phyloP scores from a whole-genome alignment of 2,888 invertebrate species.

The Sphaerophoria rueppellii region DNA sequence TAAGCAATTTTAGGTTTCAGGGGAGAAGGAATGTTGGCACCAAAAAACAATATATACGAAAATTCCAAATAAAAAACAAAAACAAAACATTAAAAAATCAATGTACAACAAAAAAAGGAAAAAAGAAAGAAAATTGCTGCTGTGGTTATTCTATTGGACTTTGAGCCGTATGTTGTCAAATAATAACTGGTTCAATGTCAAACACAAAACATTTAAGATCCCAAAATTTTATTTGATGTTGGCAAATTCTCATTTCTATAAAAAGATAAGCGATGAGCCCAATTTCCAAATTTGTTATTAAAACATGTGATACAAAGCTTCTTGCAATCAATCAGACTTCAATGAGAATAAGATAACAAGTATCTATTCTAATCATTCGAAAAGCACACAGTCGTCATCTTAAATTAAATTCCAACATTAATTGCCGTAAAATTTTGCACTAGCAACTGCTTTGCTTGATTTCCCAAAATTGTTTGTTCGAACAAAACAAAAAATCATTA shows the following conservation, averaged over 20 bases:
- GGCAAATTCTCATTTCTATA: not conserved
- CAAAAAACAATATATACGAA: too few species aligned
- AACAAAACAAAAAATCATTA: not conserved
- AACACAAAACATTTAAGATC: too few species aligned
- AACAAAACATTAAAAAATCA: too few species aligned
- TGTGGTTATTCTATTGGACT: too few species aligned
- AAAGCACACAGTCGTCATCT: not conserved
- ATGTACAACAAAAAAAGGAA: too few species aligned
- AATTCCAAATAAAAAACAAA: too few species aligned
- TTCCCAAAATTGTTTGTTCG: not conserved
- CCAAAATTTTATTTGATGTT: too few species aligned
- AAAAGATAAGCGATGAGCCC: not conserved
- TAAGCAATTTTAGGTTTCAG: too few species aligned
- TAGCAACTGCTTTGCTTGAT: constrained; percentile 19
- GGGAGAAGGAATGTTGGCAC: too few species aligned
- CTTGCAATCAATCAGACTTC: not conserved
- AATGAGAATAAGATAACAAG: constrained; percentile 6
- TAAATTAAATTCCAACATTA: not conserved
- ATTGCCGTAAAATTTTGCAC: not conserved
- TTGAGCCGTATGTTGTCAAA: too few species aligned
- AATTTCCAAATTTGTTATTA: not conserved
- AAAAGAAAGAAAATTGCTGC: too few species aligned
- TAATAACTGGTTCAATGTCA: too few species aligned
- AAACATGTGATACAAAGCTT: constrained; percentile 12
- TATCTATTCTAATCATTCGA: not conserved